A percentile compares a stretch with the other conserved stretches of the same genome.
Evolutionary conservation across 1,140 invertebrate genomes (phyloP).

Genomic region (Sitophilus oryzae): DNA sequence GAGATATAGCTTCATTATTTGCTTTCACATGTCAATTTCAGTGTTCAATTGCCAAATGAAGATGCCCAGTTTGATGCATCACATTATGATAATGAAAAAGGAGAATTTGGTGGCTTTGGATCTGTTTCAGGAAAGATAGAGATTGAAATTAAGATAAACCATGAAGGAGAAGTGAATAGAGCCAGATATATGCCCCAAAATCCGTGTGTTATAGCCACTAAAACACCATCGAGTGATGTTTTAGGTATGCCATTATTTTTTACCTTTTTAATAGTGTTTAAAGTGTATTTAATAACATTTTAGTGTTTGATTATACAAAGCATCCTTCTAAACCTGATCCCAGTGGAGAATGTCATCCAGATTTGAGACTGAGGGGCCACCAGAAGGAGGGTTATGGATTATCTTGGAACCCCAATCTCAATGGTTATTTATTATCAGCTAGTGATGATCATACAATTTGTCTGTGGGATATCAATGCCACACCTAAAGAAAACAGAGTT

Average conservation of each 20-base stretch:
- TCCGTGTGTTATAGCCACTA: slow-evolving; percentile 98
- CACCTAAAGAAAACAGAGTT: slow-evolving; percentile 87
- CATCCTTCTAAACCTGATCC: slow-evolving; percentile 98
- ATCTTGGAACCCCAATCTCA: slow-evolving; percentile 98
- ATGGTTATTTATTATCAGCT: slow-evolving; percentile 95
- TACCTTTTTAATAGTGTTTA: not conserved
- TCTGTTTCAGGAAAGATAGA: slow-evolving; percentile 99
- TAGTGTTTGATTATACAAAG: slow-evolving; percentile 98
- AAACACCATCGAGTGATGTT: slow-evolving; percentile 98
- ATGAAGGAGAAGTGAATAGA: slow-evolving; percentile 99
- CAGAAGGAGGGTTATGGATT: slow-evolving; percentile 99
- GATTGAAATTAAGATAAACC: slow-evolving; percentile 99
- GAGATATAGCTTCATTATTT: too few relatives aligned
- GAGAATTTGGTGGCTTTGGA: slow-evolving; percentile 99
- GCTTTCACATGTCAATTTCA: slow-evolving; percentile 47
- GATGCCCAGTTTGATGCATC: slow-evolving; percentile 99
- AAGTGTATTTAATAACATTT: not conserved
- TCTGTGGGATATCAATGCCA: slow-evolving; percentile 97
- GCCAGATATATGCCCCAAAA: slow-evolving; percentile 99
- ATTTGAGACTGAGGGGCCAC: slow-evolving; percentile 86
- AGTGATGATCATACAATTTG: slow-evolving; percentile 99
- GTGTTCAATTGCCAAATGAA: slow-evolving; percentile 97
- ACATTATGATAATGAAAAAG: slow-evolving; percentile 98
- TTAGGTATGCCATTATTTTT: slow-evolving; percentile 50
- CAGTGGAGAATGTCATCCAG: slow-evolving; percentile 93